phyloP scores from a whole-genome alignment of 2,888 invertebrate genomes.

The Ochlodes sylvanus region DNA sequence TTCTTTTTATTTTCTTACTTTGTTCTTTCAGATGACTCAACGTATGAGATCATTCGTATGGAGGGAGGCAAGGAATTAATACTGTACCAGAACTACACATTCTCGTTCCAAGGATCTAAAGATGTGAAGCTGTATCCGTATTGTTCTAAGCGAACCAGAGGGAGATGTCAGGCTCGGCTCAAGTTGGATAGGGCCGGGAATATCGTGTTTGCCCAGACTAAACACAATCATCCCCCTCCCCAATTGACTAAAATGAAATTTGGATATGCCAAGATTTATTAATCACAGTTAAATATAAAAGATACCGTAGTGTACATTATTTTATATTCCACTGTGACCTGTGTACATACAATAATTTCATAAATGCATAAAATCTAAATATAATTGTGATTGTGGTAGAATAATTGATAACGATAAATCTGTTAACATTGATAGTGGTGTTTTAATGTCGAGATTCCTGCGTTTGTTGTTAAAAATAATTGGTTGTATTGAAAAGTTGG shows the following conservation, averaged over 20 bases:
- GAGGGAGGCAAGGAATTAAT: slow-evolving; percentile 34
- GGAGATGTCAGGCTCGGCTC: slow-evolving; percentile 48
- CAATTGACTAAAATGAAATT: slow-evolving; percentile 4
- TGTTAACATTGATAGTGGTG: too few species aligned
- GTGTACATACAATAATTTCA: too few species aligned
- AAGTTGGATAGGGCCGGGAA: slow-evolving; percentile 34
- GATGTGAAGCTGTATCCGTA: slow-evolving; percentile 41
- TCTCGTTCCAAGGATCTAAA: slow-evolving; percentile 45
- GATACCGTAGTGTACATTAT: too few species aligned
- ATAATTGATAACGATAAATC: too few species aligned
- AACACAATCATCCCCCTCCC: slow-evolving; percentile 48
- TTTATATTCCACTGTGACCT: too few species aligned
- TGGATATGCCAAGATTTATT: slow-evolving; percentile 25
- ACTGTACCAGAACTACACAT: slow-evolving; percentile 46
- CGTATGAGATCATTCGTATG: slow-evolving; percentile 19
- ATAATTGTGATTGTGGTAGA: too few species aligned
- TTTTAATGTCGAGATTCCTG: too few species aligned
- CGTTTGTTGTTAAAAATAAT: too few species aligned
- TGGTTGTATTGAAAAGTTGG: too few species aligned
- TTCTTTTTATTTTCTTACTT: not conserved
- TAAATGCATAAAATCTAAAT: too few species aligned
- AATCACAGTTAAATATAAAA: not conserved
- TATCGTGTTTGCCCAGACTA: slow-evolving; percentile 37
- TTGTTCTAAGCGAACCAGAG: slow-evolving; percentile 40
- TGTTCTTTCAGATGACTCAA: slow-evolving; percentile 24